Base-by-base conservation (phyloP, 2,888 invertebrate genomes). In the Leptogaster cylindrica region DNA sequence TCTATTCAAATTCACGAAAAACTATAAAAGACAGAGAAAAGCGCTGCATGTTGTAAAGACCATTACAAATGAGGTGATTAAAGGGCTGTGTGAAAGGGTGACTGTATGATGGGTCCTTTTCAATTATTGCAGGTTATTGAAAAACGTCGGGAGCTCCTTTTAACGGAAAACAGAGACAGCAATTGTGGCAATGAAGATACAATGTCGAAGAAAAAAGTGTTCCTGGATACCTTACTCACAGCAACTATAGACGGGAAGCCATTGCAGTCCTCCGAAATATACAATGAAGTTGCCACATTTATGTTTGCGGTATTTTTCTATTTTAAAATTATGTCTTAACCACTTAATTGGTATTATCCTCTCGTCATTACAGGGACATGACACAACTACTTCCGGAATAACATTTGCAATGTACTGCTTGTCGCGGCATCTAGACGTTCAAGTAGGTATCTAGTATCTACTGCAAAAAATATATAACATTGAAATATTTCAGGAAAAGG, bases 381-480 rank as follows among this genome's bases (percentile, higher is more conserved):
- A 87, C 70, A 87, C 87, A 0, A 86, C 86, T 0, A 83, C 85
- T 0, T 85, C 86, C 1, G 86, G 84, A 0, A 79, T 86, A 7
- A 78, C 80, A 0, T 87, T 84, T 74, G 75, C 82, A 0, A 75
- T 84, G 0, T 83, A 81, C 70, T 78, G 84, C 67, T 76, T 87
- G 0, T 84, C 86, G 0, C 79, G 82, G 61, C 78, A 84, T 72
- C 80, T 81, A 3, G 81, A 83, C 23, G 74, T 84, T 1, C 86
- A 86, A 76, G 82, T 83, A 52, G 81, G 80, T 72, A 74, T 81
- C 36, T 36, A 14, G 36, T 20, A 10, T 20, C 25, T 46, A n/a
- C 46, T 1, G 3, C 18, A 23, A 16, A 10, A 8, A 31, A 2
- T 12, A n/a, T 20, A 18, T 14, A 28, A 7, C 14, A 12, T 12